These are phyloP conservation scores for Leguminivora glycinivorella DNA, from an alignment of 1,140 invertebrate species.

Conservation along the genomic window DNA sequence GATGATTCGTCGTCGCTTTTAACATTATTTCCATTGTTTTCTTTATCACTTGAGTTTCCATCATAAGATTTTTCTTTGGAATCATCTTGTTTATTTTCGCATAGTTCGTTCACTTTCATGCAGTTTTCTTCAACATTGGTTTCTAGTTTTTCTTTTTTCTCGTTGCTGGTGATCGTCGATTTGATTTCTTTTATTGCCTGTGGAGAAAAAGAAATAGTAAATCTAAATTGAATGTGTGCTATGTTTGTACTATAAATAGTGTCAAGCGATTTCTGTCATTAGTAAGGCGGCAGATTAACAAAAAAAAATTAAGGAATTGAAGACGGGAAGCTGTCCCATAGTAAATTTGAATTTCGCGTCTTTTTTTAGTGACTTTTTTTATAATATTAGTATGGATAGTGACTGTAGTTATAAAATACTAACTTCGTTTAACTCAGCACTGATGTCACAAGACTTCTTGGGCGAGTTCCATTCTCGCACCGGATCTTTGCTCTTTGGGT, in stretches of 20 bases:
- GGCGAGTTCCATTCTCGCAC: constrained; percentile 50
- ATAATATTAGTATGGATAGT: too few relatives aligned
- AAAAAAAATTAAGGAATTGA: too few relatives aligned
- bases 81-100: not conserved
- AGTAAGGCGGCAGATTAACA: too few relatives aligned
- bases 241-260: too few relatives aligned
- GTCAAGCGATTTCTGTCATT: too few relatives aligned
- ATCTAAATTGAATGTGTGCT: too few relatives aligned
- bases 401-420: not conserved
- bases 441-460: constrained; percentile 37
- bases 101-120: not conserved
- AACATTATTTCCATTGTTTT: not conserved
- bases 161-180: too few relatives aligned
- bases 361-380: too few relatives aligned
- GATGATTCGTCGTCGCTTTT: constrained; percentile 32
- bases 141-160: not conserved
- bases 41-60: not conserved
- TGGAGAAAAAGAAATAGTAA: not conserved
- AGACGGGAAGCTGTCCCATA: too few relatives aligned
- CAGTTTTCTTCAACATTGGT: not conserved
- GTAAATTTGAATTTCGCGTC: too few relatives aligned
- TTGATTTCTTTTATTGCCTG: not conserved
- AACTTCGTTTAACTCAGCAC: constrained; percentile 22
- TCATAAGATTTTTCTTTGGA: not conserved
- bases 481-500: constrained; percentile 44